These are phyloP conservation scores for Tethea ocularis DNA, from an alignment of 2,888 invertebrate genomes.

Conservation along the genomic window DNA sequence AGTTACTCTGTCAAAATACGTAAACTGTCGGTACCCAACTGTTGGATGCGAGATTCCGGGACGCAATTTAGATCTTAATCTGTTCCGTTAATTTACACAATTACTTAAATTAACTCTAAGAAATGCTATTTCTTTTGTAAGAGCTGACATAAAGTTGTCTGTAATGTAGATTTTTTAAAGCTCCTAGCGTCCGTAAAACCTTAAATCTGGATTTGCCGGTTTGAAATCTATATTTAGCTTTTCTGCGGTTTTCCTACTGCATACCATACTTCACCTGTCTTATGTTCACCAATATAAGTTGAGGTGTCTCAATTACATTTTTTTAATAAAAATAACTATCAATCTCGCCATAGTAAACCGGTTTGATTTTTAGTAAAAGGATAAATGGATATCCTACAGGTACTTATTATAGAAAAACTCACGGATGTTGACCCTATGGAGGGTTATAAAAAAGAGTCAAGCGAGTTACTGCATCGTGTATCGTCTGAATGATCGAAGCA, in stretches of 20 bases:
- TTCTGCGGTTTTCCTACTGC: conserved; percentile 1
- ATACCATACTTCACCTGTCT: background rate
- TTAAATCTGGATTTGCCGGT: conserved; percentile 5
- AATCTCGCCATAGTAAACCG: background rate
- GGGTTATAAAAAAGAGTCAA: background rate
- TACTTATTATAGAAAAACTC: background rate
- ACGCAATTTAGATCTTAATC: no score
- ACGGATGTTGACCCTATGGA: conserved; percentile 9
- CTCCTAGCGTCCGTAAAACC: background rate
- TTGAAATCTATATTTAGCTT: conserved; percentile 3
- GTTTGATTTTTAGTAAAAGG: conserved; percentile 1
- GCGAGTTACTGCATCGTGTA: conserved; percentile 3
- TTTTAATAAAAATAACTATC: no score
- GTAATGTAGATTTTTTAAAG: background rate
- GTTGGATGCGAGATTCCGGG: no score
- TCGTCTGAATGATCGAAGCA: conserved; percentile 24
- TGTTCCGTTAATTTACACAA: no score
- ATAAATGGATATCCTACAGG: conserved; percentile 6
- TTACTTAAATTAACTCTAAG: no score
- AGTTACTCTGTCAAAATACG: background rate
- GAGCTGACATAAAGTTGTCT: background rate
- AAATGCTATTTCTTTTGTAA: no score
- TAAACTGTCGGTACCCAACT: no score
- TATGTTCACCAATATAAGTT: background rate
- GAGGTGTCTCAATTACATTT: background rate